Percentiles rank a stretch among this genome's conserved stretches.
Evolutionary conservation across 2,888 invertebrate genomes (phyloP).

Genomic region (Heliconius ismenius): DNA sequence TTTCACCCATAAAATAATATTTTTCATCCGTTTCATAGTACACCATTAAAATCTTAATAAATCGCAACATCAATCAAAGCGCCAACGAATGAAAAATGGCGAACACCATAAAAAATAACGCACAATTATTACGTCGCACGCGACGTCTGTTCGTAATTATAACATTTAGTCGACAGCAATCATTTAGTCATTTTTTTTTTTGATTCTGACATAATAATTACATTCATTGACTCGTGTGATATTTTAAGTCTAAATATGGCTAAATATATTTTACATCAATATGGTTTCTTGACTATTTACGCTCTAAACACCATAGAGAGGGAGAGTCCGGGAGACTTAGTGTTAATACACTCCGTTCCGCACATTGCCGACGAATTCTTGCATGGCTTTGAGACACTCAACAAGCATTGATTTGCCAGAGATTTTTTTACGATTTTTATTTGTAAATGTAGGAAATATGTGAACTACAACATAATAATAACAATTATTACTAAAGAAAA

Average conservation of each 20-base stretch:
- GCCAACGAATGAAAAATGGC: constrained; percentile 67
- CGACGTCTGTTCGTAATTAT: constrained; percentile 64
- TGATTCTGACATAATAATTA: constrained; percentile 43
- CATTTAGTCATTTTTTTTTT: constrained; percentile 50
- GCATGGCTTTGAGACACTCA: no score
- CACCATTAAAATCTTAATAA: constrained; percentile 62
- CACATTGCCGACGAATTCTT: no score
- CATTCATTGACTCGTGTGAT: constrained; percentile 28
- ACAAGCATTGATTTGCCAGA: no score
- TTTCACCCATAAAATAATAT: background rate
- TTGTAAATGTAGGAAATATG: no score
- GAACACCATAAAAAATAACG: constrained; percentile 62
- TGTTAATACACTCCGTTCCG: no score
- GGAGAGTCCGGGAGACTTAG: no score
- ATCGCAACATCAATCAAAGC: constrained; percentile 69
- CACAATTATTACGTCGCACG: constrained; percentile 56
- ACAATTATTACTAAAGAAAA: no score
- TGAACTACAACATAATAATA: no score
- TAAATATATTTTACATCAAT: background rate
- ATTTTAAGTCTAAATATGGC: background rate
- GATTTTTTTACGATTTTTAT: no score
- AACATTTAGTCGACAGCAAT: constrained; percentile 70
- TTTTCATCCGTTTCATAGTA: background rate
- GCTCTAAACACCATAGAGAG: no score
- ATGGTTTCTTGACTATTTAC: no score